These are phyloP conservation scores for Drosophila multiciliata DNA, from an alignment of 2,888 invertebrate genomes.

Conservation along the genomic window DNA sequence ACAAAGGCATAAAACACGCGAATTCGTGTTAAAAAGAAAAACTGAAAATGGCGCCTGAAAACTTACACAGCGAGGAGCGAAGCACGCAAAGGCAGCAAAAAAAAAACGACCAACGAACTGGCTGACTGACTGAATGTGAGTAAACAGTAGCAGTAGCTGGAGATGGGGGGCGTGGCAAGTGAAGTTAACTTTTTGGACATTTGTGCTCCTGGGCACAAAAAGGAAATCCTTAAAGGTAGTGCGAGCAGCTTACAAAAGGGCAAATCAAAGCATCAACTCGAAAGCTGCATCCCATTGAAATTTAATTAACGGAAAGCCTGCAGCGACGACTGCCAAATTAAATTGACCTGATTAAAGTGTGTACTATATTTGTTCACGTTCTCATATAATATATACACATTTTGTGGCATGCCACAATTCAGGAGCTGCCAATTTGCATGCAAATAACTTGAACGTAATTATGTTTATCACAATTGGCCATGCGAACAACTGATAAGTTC, in stretches of 20 bases:
- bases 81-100: constrained; percentile 9
- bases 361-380: not conserved
- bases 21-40: constrained; percentile 53
- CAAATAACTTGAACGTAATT: constrained; percentile 34
- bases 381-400: constrained; percentile 1
- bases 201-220: constrained; percentile 13
- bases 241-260: constrained; percentile 14
- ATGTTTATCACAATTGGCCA: constrained; percentile 37
- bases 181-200: constrained; percentile 18
- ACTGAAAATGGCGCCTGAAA: constrained; percentile 50
- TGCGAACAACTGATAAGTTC: constrained; percentile 16
- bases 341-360: constrained; percentile 14
- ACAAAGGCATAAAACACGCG: constrained; percentile 45
- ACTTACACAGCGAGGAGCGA: constrained; percentile 13
- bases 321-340: constrained; percentile 15
- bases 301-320: constrained; percentile 31
- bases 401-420: constrained; percentile 20
- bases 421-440: constrained; percentile 46
- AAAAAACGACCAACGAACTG: not conserved
- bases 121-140: not conserved
- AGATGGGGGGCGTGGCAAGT: constrained; percentile 3
- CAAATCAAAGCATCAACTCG: constrained; percentile 36
- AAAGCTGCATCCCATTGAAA: constrained; percentile 31
- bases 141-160: constrained; percentile 9
- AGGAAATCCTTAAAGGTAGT: constrained; percentile 16